Evolutionary conservation across 2,113 vertebrate genomes (phyloP).

Genomic region (Microtus pennsylvanicus): DNA sequence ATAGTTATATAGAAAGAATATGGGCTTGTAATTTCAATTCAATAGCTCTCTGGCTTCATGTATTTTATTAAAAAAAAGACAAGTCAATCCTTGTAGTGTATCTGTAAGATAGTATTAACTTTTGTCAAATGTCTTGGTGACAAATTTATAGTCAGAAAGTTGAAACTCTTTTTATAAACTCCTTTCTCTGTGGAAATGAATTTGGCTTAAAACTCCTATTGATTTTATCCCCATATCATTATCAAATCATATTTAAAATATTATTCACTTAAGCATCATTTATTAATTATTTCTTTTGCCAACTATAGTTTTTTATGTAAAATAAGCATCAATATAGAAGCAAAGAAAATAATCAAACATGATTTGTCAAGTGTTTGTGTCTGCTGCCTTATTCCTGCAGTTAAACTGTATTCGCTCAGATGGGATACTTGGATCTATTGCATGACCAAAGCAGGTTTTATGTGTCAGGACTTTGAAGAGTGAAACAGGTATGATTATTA

Average conservation of each 20-base stretch:
- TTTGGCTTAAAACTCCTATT: not conserved
- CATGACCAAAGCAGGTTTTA: slow-evolving; percentile 43
- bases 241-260: not conserved
- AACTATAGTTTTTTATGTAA: not conserved
- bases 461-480: not conserved
- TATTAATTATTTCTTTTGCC: slow-evolving; percentile 51
- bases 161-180: slow-evolving; percentile 25
- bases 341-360: slow-evolving; percentile 10
- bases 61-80: slow-evolving; percentile 29
- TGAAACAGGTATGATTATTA: slow-evolving; percentile 57
- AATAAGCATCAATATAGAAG: not conserved
- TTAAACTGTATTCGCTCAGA: not conserved
- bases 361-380: not conserved
- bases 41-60: not conserved
- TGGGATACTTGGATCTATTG: slow-evolving; percentile 8
- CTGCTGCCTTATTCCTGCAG: not conserved
- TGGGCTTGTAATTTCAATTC: not conserved
- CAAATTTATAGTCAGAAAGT: slow-evolving; percentile 48
- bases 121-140: slow-evolving; percentile 40
- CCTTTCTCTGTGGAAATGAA: not conserved
- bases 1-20: slow-evolving; percentile 19
- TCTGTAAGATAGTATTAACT: not conserved
- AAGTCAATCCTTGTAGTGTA: not conserved
- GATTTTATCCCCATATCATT: not conserved
- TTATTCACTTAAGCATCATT: slow-evolving; percentile 1